Evolutionary conservation across 2,113 vertebrate species (phyloP).

Genomic region (Nothocercus julius): DNA sequence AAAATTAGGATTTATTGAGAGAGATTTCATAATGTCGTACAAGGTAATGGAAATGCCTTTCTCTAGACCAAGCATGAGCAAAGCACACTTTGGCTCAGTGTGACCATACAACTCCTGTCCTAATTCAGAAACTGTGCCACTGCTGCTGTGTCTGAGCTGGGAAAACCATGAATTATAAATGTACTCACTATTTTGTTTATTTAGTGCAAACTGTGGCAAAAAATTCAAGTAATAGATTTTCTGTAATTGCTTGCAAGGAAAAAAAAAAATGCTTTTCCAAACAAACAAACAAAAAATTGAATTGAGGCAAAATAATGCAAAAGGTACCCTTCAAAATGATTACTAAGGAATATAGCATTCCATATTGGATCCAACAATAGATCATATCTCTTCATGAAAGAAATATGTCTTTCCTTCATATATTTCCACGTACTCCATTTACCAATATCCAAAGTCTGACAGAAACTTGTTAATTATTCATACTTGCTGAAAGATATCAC

Average conservation of each 20-base stretch:
- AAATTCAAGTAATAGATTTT: background rate
- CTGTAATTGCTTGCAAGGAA: background rate
- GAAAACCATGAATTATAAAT: background rate
- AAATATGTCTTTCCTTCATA: background rate
- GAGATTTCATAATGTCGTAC: background rate
- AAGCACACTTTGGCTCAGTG: background rate
- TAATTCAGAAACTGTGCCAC: background rate
- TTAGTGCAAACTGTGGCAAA: background rate
- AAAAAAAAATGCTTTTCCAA: background rate
- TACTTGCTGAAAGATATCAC: background rate
- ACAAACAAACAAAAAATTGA: background rate
- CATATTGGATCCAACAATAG: background rate
- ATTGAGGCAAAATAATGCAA: background rate
- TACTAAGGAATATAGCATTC: background rate
- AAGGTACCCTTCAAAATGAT: background rate
- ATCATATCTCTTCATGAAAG: background rate
- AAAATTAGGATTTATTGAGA: background rate
- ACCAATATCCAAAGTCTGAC: background rate
- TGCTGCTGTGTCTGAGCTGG: background rate
- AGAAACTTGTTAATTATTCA: conserved; percentile 26
- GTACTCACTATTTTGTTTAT: background rate
- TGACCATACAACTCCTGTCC: background rate
- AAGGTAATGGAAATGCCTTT: background rate
- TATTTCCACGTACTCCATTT: background rate
- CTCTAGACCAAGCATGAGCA: background rate